phyloP scores from a whole-genome alignment of 2,113 vertebrate species.

The Emydura subglobosa region DNA sequence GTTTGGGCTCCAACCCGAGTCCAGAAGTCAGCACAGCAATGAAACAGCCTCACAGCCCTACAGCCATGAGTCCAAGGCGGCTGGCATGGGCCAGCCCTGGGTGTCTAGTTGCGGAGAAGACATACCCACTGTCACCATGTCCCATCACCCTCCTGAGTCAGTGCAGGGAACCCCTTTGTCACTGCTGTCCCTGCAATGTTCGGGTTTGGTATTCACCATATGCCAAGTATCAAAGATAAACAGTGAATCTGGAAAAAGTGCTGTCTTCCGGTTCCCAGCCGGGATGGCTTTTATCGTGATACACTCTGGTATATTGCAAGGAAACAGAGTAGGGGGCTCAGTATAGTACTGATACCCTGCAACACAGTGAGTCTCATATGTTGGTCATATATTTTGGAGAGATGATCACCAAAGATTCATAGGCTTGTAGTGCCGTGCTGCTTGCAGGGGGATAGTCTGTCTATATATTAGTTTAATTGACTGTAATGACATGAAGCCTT shows the following conservation, averaged over 20 bases:
- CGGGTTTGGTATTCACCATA: accelerated
- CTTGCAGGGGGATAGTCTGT: accelerated
- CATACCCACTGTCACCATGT: background rate
- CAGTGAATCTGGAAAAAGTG: background rate
- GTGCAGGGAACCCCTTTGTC: accelerated
- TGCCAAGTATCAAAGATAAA: accelerated
- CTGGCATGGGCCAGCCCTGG: background rate
- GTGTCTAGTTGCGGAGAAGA: background rate
- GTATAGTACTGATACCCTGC: accelerated
- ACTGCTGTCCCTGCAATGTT: background rate
- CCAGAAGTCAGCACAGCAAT: too few relatives aligned
- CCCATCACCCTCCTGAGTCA: background rate
- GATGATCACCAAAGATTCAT: background rate
- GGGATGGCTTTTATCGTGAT: background rate
- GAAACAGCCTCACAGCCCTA: too few relatives aligned
- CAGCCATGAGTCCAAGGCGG: too few relatives aligned
- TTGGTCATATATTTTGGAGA: accelerated
- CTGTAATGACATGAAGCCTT: background rate
- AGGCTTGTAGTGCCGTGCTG: accelerated
- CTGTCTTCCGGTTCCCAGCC: accelerated
- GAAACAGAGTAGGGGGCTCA: accelerated
- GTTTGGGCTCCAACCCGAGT: too few relatives aligned
- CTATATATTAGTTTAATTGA: background rate
- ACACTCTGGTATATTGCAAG: background rate
- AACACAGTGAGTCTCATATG: accelerated